A percentile compares a stretch with the other conserved stretches of the same genome.
These are phyloP conservation scores for Tringa solitaria DNA, from an alignment of 2,113 vertebrate species.

Conservation along the genomic window DNA sequence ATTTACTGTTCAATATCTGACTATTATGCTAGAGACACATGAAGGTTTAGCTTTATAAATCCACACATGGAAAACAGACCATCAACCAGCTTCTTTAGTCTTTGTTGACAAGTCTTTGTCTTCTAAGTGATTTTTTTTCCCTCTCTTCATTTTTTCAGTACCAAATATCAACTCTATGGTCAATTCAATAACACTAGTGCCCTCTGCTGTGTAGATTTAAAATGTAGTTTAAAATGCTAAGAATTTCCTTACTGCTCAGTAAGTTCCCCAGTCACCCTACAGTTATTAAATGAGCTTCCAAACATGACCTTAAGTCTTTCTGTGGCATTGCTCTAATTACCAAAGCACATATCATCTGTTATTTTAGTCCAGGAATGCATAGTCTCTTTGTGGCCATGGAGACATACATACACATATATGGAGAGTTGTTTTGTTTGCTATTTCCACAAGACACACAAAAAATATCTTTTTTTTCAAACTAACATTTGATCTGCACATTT, in stretches of 20 bases:
- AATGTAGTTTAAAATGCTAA: background rate
- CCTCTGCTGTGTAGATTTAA: conserved; percentile 50
- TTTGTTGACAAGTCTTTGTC: background rate
- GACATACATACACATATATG: background rate
- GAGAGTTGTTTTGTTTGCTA: background rate
- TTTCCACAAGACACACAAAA: background rate
- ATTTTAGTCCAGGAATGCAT: background rate
- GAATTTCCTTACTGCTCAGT: background rate
- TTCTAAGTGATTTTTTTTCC: background rate
- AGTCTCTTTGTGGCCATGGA: background rate
- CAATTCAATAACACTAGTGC: conserved; percentile 23
- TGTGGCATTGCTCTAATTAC: background rate
- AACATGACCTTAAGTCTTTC: background rate
- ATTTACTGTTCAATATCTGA: background rate
- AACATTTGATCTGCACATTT: background rate
- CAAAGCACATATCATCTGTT: background rate
- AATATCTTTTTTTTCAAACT: background rate
- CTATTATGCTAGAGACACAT: background rate
- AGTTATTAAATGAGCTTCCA: background rate
- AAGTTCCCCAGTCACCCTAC: background rate
- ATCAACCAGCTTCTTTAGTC: background rate
- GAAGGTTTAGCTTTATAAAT: background rate
- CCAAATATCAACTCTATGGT: background rate
- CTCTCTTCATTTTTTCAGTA: background rate
- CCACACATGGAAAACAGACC: background rate